These are phyloP conservation scores for Plemyria rubiginata DNA, from an alignment of 2,888 invertebrate genomes.

Conservation along the genomic window DNA sequence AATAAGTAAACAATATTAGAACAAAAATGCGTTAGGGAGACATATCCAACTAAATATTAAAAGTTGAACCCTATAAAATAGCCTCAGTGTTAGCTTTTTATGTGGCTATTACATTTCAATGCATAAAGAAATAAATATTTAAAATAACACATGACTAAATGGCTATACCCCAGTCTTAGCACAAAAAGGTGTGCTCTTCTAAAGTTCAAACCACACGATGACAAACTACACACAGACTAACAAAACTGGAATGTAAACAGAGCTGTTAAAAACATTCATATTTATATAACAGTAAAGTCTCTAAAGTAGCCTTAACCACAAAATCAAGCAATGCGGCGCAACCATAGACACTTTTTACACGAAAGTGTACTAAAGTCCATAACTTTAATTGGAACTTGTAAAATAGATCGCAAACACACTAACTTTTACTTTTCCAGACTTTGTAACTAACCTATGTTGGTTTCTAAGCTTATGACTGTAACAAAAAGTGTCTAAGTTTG, in stretches of 20 bases:
- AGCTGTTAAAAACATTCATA: conserved; percentile 40
- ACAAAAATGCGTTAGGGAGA: too few species aligned
- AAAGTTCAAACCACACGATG: conserved; percentile 19
- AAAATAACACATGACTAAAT: background rate
- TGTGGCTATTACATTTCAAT: too few species aligned
- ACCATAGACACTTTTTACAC: background rate
- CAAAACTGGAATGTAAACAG: conserved; percentile 51
- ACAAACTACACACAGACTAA: conserved; percentile 28
- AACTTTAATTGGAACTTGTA: too few species aligned
- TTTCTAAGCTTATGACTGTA: background rate
- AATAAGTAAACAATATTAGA: too few species aligned
- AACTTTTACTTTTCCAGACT: background rate
- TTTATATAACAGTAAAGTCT: conserved; percentile 32
- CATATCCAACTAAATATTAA: too few species aligned
- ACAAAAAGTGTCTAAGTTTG: background rate
- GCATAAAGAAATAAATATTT: too few species aligned
- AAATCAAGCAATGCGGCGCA: conserved; percentile 21
- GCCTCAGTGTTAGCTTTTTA: too few species aligned
- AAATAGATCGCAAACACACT: background rate
- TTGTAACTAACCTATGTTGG: background rate
- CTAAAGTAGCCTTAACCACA: conserved; percentile 32
- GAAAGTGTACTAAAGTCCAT: too few species aligned
- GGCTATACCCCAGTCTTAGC: background rate
- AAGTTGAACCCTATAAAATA: too few species aligned
- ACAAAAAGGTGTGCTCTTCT: conserved; percentile 17